Evolutionary conservation across 2,888 invertebrate genomes (phyloP), one percentile per base, ranked within the genome.

Genomic region (Lacanobia wlatinum): DNA sequence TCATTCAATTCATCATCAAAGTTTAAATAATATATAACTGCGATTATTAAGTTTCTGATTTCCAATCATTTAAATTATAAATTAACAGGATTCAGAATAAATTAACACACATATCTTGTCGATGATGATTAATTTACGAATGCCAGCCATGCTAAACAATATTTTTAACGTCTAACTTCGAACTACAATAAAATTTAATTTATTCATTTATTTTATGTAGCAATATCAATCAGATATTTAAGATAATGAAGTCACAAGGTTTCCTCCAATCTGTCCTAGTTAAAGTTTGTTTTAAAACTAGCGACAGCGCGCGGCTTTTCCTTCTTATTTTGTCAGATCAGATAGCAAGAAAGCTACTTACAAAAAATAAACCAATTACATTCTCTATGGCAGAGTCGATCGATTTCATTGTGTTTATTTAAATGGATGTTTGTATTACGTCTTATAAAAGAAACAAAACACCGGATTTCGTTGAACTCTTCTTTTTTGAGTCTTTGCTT

Each of bases 171-270:
- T 82, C 58, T 65, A 78, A 69, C 28, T 73, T 59, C 63, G 55
- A 48, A 70, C 60, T 78, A 80, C 74, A 80, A 83, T 82, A 78
- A 76, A 80, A 83, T 75, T 77, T 82, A 85, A 88, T 84, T 80
- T 87, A 90, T 90, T 87, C 87, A 87, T 85, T 64, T 59, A 76
- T 73, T 72, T 53, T 77, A 78, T 88, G 81, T 82, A 77, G 88
- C 84, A 90, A 91, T 87, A 89, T 88, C 86, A 88, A 90, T 90
- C 87, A 88, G 73, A 85, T 88, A 84, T 88, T 83, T 86, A 75
- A 87, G 78, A 88, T 87, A 86, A 87, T 87, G 83, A 81, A 88
- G 83, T 79, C 78, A 83, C 89, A 90, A 90, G 88, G 87, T 88
- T 86, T 76, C 61, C 46, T 67, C n/a, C 3, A 61, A 64, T 55